Percentiles rank a stretch among this genome's conserved stretches.
Evolutionary conservation across 1,140 invertebrate species (phyloP).

Genomic region (Tetragnatha versicolor): DNA sequence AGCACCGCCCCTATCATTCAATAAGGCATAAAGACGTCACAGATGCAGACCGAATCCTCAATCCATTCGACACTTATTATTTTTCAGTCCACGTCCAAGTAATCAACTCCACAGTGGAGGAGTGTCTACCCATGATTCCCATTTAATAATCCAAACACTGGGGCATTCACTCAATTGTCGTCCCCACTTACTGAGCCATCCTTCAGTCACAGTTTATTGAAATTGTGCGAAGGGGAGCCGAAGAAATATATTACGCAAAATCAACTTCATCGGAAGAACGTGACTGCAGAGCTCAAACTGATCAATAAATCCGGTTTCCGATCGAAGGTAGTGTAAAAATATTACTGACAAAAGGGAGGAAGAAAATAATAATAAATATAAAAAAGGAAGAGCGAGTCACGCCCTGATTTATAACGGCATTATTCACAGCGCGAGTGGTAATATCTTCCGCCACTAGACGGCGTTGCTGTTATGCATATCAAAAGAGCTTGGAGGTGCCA

Average conservation of each 20-base stretch:
- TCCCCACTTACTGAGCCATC: slow-evolving; percentile 5
- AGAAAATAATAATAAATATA: no score
- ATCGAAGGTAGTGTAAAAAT: slow-evolving; percentile 36
- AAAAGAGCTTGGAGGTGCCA: background rate
- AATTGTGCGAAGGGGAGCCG: background rate
- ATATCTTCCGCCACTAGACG: slow-evolving; percentile 25
- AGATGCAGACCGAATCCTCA: no score
- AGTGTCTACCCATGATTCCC: slow-evolving; percentile 3
- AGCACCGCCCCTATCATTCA: no score
- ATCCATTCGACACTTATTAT: background rate
- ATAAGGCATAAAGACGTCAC: no score
- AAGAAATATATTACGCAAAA: slow-evolving; percentile 28
- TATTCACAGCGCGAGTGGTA: slow-evolving; percentile 37
- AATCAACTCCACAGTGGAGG: background rate
- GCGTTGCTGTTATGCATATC: slow-evolving; percentile 1
- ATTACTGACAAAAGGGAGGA: slow-evolving; percentile 23
- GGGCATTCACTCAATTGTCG: slow-evolving; percentile 8
- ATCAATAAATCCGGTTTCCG: slow-evolving; percentile 37
- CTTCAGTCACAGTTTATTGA: slow-evolving; percentile 11
- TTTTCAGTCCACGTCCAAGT: background rate
- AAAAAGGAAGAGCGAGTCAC: slow-evolving; percentile 24
- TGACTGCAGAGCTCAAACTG: slow-evolving; percentile 30
- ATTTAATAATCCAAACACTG: slow-evolving; percentile 14
- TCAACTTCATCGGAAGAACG: slow-evolving; percentile 22
- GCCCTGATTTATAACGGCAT: slow-evolving; percentile 48